Percentiles rank a stretch among this genome's conserved stretches.
These are phyloP conservation scores for Leptodactylus fallax DNA, from an alignment of 2,797 vertebrate species.

Conservation along the genomic window DNA sequence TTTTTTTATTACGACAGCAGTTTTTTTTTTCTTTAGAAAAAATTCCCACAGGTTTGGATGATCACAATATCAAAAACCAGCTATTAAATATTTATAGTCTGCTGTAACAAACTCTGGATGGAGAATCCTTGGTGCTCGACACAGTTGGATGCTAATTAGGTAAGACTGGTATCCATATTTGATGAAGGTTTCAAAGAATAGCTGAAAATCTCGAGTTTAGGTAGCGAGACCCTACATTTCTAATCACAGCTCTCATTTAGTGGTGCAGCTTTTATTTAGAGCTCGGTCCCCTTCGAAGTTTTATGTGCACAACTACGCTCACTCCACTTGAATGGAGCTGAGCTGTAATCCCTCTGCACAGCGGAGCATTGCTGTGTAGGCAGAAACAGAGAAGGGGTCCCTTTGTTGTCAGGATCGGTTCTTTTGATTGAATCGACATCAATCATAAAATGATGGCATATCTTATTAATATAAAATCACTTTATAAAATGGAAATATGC, in stretches of 20 bases:
- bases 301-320: no score
- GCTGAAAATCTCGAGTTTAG: conserved; percentile 1
- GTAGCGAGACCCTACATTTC: background rate
- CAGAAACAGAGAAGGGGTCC: no score
- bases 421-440: no score
- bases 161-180: conserved; percentile 9
- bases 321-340: no score
- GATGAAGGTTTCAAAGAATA: conserved; percentile 7
- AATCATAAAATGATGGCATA: no score
- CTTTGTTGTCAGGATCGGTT: no score
- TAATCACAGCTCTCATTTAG: background rate
- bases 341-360: no score
- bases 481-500: no score
- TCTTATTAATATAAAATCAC: no score
- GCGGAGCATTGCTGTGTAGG: no score
- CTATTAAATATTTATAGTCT: conserved; percentile 13
- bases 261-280: no score
- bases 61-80: background rate
- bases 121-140: background rate
- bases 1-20: background rate
- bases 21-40: background rate
- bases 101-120: background rate
- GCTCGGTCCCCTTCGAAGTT: no score
- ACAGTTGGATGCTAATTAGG: conserved; percentile 15
- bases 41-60: background rate